These are phyloP conservation scores for Ormyrus labotus DNA, from an alignment of 2,888 invertebrate species.

Conservation along the genomic window DNA sequence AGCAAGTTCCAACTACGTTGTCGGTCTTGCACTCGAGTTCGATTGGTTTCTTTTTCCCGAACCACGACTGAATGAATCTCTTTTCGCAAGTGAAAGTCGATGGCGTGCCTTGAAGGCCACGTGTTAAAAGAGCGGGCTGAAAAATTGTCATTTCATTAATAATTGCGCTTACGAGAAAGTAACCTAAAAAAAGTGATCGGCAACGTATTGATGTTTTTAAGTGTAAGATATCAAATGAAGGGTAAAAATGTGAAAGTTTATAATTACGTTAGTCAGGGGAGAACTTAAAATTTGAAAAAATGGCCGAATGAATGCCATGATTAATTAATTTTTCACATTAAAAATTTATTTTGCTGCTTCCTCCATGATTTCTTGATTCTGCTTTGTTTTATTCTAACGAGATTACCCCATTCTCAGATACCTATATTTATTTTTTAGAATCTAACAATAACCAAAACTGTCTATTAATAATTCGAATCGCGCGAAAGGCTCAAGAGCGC, in stretches of 20 bases:
- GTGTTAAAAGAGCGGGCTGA: too few species aligned
- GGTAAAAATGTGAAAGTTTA: not conserved
- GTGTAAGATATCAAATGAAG: too few species aligned
- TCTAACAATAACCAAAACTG: too few species aligned
- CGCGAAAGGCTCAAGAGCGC: too few species aligned
- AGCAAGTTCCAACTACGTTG: not conserved
- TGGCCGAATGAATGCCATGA: constrained; percentile 60
- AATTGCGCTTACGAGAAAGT: too few species aligned
- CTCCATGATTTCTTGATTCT: constrained; percentile 30
- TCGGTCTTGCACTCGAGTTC: constrained; percentile 1
- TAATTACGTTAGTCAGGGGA: constrained; percentile 3
- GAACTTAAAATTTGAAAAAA: constrained; percentile 62
- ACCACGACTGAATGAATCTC: constrained; percentile 54
- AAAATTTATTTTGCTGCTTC: not conserved
- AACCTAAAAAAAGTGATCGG: too few species aligned
- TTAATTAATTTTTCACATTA: constrained; percentile 6
- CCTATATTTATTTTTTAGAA: too few species aligned
- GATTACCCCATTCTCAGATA: too few species aligned
- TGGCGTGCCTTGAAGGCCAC: too few species aligned
- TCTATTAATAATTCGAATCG: too few species aligned
- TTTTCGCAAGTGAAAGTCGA: not conserved
- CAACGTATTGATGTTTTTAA: too few species aligned
- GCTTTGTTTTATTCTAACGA: constrained; percentile 19
- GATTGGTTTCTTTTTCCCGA: constrained; percentile 27
- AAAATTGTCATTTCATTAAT: too few species aligned